Percentiles rank a stretch among this genome's conserved stretches.
phyloP scores from a whole-genome alignment of 2,113 vertebrate genomes.

The Scophthalmus maximus region DNA sequence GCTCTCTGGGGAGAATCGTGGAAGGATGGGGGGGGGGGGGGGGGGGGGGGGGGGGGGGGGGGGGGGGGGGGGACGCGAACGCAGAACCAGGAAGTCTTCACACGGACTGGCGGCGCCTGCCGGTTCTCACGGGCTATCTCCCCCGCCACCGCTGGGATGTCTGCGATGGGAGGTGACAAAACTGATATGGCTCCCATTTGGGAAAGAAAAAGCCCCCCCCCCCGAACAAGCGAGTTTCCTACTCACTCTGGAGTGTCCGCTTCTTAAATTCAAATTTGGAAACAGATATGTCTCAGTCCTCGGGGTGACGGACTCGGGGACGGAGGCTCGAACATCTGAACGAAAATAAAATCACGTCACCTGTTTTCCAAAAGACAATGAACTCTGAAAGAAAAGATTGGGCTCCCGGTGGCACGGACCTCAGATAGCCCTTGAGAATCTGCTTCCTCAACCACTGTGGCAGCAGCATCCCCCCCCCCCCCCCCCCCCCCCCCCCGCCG shows the following conservation, averaged over 20 bases:
- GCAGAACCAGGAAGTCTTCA: conserved; percentile 69
- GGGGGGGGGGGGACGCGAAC: neutral
- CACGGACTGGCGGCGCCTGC: no score
- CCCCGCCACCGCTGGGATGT: conserved; percentile 2
- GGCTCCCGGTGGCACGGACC: neutral
- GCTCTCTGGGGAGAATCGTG: conserved; percentile 49
- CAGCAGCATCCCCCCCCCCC: no score
- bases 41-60: conserved; percentile 8
- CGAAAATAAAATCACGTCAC: rapidly evolving
- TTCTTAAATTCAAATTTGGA: neutral
- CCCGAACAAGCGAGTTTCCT: no score
- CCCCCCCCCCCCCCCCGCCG: no score
- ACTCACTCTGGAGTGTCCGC: neutral
- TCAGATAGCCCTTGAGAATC: conserved; percentile 77
- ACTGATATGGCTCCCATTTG: neutral
- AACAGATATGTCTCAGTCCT: no score
- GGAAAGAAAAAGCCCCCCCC: no score
- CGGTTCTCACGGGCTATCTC: conserved; percentile 74
- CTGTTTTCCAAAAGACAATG: neutral
- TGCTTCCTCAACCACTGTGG: conserved; percentile 23
- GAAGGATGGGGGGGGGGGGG: neutral
- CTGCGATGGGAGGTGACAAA: conserved; percentile 9
- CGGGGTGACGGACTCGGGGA: no score
- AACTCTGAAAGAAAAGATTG: conserved; percentile 5
- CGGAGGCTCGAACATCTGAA: no score